Evolutionary conservation across 1,140 invertebrate species (phyloP).

Genomic region (Augochlora pura): DNA sequence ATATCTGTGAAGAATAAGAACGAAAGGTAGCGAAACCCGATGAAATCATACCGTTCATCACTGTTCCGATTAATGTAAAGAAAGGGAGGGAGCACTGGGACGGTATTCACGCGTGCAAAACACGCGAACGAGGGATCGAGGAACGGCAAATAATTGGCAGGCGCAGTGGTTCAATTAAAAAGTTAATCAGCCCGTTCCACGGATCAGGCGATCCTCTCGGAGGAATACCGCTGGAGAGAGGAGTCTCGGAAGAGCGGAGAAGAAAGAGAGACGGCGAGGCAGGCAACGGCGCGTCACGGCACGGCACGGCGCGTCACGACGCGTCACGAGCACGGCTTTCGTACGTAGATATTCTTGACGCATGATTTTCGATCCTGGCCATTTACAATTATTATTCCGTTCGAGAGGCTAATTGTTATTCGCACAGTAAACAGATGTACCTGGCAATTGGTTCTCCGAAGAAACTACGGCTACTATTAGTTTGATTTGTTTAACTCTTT

Average conservation of each 20-base stretch:
- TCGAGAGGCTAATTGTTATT: not conserved
- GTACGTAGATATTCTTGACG: slow-evolving; percentile 7
- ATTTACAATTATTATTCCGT: slow-evolving; percentile 8
- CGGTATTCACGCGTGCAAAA: slow-evolving; percentile 9
- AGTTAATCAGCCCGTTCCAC: slow-evolving; percentile 71
- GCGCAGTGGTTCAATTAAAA: slow-evolving; percentile 72
- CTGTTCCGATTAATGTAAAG: slow-evolving; percentile 24
- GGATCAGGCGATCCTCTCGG: slow-evolving; percentile 26
- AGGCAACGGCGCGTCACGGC: not conserved
- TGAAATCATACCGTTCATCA: slow-evolving; percentile 19
- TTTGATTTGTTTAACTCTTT: not conserved
- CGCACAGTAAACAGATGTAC: not conserved
- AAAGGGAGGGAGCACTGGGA: slow-evolving; percentile 7
- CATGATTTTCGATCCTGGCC: not conserved
- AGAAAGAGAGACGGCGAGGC: not conserved
- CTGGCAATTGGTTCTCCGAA: not conserved
- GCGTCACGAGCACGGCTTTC: slow-evolving; percentile 16
- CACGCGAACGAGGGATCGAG: slow-evolving; percentile 31
- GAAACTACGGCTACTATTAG: not conserved
- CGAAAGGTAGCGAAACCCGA: slow-evolving; percentile 33
- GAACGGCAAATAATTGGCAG: slow-evolving; percentile 63
- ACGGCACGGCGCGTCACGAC: not conserved
- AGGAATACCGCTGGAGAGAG: slow-evolving; percentile 7
- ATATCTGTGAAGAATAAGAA: slow-evolving; percentile 9
- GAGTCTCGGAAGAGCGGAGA: slow-evolving; percentile 1